These are phyloP conservation scores for Himalopsyche anomala DNA, from an alignment of 2,888 invertebrate species.

Conservation along the genomic window DNA sequence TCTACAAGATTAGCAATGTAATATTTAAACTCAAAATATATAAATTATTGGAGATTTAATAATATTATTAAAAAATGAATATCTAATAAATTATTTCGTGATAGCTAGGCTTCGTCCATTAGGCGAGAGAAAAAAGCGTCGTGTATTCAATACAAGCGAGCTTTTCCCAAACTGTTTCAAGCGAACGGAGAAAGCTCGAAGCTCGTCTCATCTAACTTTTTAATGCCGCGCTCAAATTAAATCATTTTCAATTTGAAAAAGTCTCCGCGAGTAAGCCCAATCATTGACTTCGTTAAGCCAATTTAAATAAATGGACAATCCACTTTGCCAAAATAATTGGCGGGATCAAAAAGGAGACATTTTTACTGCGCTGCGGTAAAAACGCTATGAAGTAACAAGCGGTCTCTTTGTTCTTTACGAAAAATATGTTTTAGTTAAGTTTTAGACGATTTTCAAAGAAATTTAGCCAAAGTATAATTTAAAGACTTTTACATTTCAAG, in stretches of 20 bases:
- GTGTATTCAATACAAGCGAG: conserved; percentile 12
- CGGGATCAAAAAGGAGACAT: conserved; percentile 1
- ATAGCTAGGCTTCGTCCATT: neutral
- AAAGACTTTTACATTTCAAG: too few relatives aligned
- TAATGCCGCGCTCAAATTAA: conserved; percentile 34
- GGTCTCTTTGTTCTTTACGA: too few relatives aligned
- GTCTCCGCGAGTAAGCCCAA: conserved; percentile 24
- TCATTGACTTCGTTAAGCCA: conserved; percentile 26
- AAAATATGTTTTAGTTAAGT: too few relatives aligned
- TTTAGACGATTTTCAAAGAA: too few relatives aligned
- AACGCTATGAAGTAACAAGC: neutral
- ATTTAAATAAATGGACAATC: conserved; percentile 34
- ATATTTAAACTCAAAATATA: too few relatives aligned
- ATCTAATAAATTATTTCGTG: neutral
- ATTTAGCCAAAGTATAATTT: too few relatives aligned
- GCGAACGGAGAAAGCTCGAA: conserved; percentile 1
- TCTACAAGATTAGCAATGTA: too few relatives aligned
- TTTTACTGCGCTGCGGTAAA: neutral
- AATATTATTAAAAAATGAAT: too few relatives aligned
- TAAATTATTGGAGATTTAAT: too few relatives aligned
- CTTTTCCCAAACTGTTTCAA: conserved; percentile 17
- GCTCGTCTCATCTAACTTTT: conserved; percentile 22
- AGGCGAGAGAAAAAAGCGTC: conserved; percentile 11
- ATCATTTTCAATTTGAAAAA: conserved; percentile 34
- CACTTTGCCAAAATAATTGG: conserved; percentile 30